Evolutionary conservation across 2,797 vertebrate genomes (phyloP).

Genomic region (Neosalanx taihuensis): DNA sequence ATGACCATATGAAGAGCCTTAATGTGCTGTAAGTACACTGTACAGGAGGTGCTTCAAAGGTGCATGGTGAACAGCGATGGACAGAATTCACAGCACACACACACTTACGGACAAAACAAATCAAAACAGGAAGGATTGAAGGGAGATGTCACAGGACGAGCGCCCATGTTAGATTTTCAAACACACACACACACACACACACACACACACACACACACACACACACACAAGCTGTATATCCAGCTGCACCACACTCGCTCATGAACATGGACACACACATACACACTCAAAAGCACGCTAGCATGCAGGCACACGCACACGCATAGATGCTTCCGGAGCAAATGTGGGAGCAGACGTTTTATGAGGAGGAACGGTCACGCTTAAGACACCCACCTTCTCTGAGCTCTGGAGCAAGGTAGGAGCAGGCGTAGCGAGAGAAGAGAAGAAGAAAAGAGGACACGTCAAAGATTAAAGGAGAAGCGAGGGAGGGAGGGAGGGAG

Average conservation of each 20-base stretch:
- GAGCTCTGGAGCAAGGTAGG: neutral
- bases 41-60: neutral
- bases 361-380: neutral
- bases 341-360: neutral
- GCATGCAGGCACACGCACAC: neutral
- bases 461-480: constrained; percentile 7
- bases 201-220: constrained; percentile 3
- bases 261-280: neutral
- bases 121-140: neutral
- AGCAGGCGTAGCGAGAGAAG: constrained; percentile 4
- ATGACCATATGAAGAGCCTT: too few species aligned
- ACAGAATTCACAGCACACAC: neutral
- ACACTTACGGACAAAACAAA: neutral
- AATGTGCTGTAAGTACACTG: too few species aligned
- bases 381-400: neutral
- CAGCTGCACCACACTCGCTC: neutral
- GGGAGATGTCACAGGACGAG: neutral
- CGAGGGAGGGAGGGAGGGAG: constrained; percentile 15
- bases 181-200: neutral
- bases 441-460: constrained; percentile 24
- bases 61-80: neutral
- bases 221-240: neutral
- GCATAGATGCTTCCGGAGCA: neutral
- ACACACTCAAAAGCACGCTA: neutral
- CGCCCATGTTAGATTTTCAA: neutral